phyloP scores from a whole-genome alignment of 2,888 invertebrate genomes.

The Phrixothrix hirtus region DNA sequence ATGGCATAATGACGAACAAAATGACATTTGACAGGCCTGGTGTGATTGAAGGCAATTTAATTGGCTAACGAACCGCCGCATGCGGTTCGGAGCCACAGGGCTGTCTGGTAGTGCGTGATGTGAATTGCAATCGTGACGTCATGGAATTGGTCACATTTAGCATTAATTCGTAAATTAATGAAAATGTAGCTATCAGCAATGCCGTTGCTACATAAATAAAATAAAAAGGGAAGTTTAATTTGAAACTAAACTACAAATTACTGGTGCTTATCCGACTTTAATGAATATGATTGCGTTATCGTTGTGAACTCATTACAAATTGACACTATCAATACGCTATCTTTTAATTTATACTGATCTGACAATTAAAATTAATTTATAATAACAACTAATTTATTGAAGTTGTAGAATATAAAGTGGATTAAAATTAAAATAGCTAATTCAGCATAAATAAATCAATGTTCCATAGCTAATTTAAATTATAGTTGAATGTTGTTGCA shows the following conservation, averaged over 20 bases:
- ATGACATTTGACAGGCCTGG: conserved; percentile 43
- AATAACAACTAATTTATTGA: conserved; percentile 17
- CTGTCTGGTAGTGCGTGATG: conserved; percentile 41
- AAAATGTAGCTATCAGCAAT: conserved; percentile 2
- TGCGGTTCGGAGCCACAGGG: conserved; percentile 41
- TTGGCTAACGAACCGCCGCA: conserved; percentile 51
- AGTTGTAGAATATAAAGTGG: too few relatives aligned
- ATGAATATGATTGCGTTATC: conserved; percentile 11
- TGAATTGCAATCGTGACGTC: conserved; percentile 35
- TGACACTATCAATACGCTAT: conserved; percentile 8
- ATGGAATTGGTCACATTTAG: conserved; percentile 14
- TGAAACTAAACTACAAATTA: conserved; percentile 1
- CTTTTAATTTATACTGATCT: conserved; percentile 15
- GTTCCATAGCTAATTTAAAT: conserved; percentile 12
- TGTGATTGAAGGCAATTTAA: conserved; percentile 50
- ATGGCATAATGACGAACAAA: conserved; percentile 38
- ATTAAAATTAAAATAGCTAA: conserved; percentile 9
- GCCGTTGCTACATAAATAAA: neutral
- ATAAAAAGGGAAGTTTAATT: conserved; percentile 3
- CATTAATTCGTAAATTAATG: conserved; percentile 5
- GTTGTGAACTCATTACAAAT: conserved; percentile 7
- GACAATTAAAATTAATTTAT: conserved; percentile 16
- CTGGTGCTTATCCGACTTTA: neutral
- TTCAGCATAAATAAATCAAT: conserved; percentile 11
- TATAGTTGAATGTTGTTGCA: conserved; percentile 15